Evolutionary conservation across 1,140 invertebrate genomes (phyloP).

Genomic region (Holotrichia oblita): DNA sequence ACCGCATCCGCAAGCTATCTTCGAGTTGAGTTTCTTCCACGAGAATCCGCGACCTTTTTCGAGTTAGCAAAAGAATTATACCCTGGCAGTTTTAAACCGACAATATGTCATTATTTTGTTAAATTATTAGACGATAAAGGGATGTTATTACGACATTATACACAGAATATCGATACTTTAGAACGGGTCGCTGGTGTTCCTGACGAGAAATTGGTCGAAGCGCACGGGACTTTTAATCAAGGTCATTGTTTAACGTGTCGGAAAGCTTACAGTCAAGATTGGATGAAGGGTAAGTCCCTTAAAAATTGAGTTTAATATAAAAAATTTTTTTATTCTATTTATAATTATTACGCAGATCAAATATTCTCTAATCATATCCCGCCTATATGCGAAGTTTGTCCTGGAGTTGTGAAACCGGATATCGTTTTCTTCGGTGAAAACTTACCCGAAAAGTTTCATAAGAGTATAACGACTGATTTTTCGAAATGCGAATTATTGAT

Average conservation of each 20-base stretch:
- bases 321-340: constrained; percentile 50
- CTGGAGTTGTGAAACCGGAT: constrained; percentile 89
- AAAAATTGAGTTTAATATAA: constrained; percentile 15
- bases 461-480: constrained; percentile 77
- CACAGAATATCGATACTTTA: constrained; percentile 94
- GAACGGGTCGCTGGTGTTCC: constrained; percentile 89
- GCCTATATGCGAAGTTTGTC: constrained; percentile 72
- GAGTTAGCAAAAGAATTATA: constrained; percentile 86
- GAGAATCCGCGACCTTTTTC: constrained; percentile 89
- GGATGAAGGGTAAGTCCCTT: constrained; percentile 68
- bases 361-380: constrained; percentile 80
- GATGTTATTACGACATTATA: constrained; percentile 83
- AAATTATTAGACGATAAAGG: constrained; percentile 81
- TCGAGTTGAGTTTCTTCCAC: constrained; percentile 87
- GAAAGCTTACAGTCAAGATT: constrained; percentile 79
- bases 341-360: constrained; percentile 66
- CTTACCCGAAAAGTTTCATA: constrained; percentile 80
- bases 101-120: constrained; percentile 86
- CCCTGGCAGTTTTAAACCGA: constrained; percentile 84
- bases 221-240: constrained; percentile 92
- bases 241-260: constrained; percentile 86
- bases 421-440: constrained; percentile 95
- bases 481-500: constrained; percentile 89
- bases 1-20: constrained; percentile 94
- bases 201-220: constrained; percentile 88